phyloP scores from a whole-genome alignment of 2,888 invertebrate genomes.

The Crematogaster levior region DNA sequence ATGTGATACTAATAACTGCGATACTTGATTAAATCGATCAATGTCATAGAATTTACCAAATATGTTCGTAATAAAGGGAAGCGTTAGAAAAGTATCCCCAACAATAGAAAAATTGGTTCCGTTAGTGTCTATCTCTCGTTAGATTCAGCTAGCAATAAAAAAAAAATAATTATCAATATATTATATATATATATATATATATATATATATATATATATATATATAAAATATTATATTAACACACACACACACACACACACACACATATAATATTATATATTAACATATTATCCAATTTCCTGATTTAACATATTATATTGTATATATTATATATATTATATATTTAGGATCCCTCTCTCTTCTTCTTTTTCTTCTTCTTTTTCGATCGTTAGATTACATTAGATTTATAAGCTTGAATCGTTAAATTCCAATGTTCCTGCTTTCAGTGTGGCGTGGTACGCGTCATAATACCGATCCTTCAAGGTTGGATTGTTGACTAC shows the following conservation, averaged over 20 bases:
- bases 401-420: not conserved
- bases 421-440: not conserved
- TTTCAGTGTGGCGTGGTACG: constrained; percentile 53
- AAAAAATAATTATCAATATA: not conserved
- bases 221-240: too few species aligned
- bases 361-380: not conserved
- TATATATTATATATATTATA: too few species aligned
- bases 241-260: too few species aligned
- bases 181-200: too few species aligned
- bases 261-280: too few species aligned
- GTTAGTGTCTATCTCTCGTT: not conserved
- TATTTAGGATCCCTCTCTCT: too few species aligned
- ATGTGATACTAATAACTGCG: not conserved
- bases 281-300: too few species aligned
- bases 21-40: not conserved
- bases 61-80: not conserved
- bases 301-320: too few species aligned
- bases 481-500: constrained; percentile 77
- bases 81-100: not conserved
- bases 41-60: too few species aligned
- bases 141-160: not conserved
- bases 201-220: too few species aligned
- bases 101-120: not conserved
- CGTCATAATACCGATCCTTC: constrained; percentile 74
- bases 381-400: not conserved